These are phyloP conservation scores for Hofmannophila pseudospretella DNA, from an alignment of 2,888 invertebrate species.

Conservation along the genomic window DNA sequence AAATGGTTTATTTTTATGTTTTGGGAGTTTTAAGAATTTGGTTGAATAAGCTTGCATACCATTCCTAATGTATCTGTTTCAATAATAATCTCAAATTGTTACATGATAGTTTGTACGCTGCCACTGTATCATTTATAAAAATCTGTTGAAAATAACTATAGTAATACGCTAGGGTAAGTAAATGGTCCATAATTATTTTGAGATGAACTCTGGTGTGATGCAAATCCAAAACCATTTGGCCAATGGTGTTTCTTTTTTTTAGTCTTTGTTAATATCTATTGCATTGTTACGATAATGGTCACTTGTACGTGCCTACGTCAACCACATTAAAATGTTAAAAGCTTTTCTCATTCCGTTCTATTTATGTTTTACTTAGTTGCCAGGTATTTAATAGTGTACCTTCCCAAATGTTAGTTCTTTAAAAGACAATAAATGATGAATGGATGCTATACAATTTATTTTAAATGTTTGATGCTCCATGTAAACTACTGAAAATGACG, in stretches of 20 bases:
- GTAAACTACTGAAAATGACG: too few species aligned
- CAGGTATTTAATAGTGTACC: neutral
- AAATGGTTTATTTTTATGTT: constrained; percentile 2
- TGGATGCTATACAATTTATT: too few species aligned
- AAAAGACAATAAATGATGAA: neutral
- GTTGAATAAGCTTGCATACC: constrained; percentile 6
- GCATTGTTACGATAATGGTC: neutral
- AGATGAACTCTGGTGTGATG: too few species aligned
- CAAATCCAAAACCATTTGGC: neutral
- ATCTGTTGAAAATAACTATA: too few species aligned
- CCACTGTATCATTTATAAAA: too few species aligned
- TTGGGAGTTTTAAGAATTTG: constrained; percentile 4
- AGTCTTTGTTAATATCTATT: neutral
- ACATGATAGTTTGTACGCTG: too few species aligned
- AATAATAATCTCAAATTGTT: too few species aligned
- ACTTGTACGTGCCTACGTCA: neutral
- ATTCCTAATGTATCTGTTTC: neutral
- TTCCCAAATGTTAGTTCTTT: neutral
- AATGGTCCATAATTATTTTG: too few species aligned
- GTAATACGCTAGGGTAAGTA: too few species aligned
- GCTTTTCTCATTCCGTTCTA: neutral
- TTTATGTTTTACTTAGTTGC: neutral
- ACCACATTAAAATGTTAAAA: neutral
- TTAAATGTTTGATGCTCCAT: too few species aligned
- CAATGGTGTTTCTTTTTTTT: neutral